phyloP scores from a whole-genome alignment of 2,888 invertebrate genomes.

The Ophion ellenae region DNA sequence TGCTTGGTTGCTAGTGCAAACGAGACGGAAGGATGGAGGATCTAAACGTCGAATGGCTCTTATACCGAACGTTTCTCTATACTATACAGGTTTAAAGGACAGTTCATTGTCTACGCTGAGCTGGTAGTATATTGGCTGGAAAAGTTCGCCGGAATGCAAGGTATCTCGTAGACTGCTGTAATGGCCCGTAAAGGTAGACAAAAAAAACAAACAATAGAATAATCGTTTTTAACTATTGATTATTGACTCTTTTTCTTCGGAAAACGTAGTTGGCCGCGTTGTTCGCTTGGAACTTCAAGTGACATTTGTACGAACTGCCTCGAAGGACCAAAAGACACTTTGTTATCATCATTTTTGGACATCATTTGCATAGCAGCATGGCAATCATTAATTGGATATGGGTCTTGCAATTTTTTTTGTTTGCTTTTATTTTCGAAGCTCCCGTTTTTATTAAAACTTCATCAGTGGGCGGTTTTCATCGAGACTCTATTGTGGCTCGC shows the following conservation, averaged over 20 bases:
- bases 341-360: too few species aligned
- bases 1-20: slow-evolving; percentile 40
- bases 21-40: slow-evolving; percentile 27
- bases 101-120: slow-evolving; percentile 30
- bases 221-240: background rate
- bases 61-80: slow-evolving; percentile 10
- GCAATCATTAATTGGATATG: too few species aligned
- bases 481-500: slow-evolving; percentile 12
- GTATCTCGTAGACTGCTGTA: background rate
- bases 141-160: slow-evolving; percentile 19
- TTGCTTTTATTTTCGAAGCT: background rate
- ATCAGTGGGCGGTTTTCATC: slow-evolving; percentile 38
- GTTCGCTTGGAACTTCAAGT: background rate
- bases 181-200: slow-evolving; percentile 2
- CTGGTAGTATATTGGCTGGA: slow-evolving; percentile 27
- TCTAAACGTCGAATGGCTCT: slow-evolving; percentile 24
- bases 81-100: slow-evolving; percentile 22
- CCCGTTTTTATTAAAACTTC: slow-evolving; percentile 19
- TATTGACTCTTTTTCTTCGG: background rate
- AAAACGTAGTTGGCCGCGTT: background rate
- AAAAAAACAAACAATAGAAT: background rate
- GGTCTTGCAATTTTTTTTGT: background rate
- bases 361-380: too few species aligned
- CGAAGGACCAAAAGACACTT: too few species aligned
- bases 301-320: too few species aligned